Evolutionary conservation across 2,888 invertebrate species (phyloP).

Genomic region (Urechis unicinctus): DNA sequence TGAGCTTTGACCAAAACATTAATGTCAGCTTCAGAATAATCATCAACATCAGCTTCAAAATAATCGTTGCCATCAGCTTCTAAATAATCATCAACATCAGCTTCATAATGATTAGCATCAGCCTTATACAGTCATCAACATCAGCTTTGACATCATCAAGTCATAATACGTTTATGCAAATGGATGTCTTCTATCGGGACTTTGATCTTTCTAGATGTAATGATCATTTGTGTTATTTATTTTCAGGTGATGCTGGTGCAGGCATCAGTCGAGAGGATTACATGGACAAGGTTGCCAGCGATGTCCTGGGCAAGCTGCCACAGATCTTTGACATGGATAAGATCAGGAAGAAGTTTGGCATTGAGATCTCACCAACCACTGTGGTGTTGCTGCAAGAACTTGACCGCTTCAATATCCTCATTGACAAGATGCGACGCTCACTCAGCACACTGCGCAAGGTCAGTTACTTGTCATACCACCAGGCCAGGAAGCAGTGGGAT

Average conservation of each 20-base stretch:
- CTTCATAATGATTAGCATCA: no score
- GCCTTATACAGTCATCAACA: no score
- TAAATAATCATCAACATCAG: no score
- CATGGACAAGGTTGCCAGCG: constrained; percentile 71
- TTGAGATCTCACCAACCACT: constrained; percentile 73
- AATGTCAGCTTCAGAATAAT: no score
- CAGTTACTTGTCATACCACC: background rate
- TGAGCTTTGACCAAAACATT: no score
- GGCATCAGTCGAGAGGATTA: constrained; percentile 80
- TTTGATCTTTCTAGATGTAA: no score
- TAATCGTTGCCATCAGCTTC: no score
- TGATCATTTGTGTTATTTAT: no score
- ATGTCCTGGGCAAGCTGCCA: constrained; percentile 73
- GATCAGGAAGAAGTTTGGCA: constrained; percentile 72
- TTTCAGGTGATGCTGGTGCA: constrained; percentile 61
- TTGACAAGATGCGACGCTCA: constrained; percentile 64
- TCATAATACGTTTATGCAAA: no score
- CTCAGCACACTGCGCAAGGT: constrained; percentile 61
- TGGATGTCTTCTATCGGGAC: no score
- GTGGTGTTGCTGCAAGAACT: constrained; percentile 81
- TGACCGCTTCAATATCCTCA: constrained; percentile 77
- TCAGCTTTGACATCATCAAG: no score
- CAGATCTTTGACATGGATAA: constrained; percentile 71
- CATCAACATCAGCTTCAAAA: no score
- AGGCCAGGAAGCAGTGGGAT: background rate